Conservation (phyloP, 2,113 vertebrate species). For the Barnardius zonarius region DNA sequence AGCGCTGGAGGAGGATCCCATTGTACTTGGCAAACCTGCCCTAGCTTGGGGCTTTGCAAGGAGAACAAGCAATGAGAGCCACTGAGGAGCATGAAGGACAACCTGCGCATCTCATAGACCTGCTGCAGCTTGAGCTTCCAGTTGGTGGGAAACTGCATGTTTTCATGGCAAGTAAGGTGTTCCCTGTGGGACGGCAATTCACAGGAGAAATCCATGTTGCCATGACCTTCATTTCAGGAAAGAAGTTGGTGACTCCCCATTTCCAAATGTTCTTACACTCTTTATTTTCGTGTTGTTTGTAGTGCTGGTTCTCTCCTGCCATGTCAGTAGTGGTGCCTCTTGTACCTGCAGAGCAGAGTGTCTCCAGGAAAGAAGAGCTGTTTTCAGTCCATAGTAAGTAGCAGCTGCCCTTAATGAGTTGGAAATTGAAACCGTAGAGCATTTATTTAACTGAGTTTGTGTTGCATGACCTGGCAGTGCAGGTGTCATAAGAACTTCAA, state of each 20-base stretch:
- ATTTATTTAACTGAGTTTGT: background rate
- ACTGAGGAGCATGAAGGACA: background rate
- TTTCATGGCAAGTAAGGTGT: background rate
- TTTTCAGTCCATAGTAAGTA: slow-evolving; percentile 44
- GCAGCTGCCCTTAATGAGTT: slow-evolving; percentile 12
- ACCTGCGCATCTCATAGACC: background rate
- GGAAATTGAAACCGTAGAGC: slow-evolving; percentile 1
- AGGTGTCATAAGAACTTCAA: background rate
- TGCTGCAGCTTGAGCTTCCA: background rate
- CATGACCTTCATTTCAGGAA: background rate
- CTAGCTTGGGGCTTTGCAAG: background rate
- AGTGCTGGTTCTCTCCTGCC: background rate
- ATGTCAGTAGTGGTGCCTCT: slow-evolving; percentile 3
- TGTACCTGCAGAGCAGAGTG: background rate
- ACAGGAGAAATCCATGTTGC: background rate
- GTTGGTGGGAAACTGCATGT: background rate
- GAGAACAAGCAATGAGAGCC: background rate
- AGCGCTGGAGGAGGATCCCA: background rate
- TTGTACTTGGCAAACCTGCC: background rate
- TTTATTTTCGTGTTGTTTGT: background rate
- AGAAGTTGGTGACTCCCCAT: background rate
- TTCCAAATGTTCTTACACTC: background rate
- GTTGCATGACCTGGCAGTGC: background rate
- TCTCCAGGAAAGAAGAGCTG: slow-evolving; percentile 44
- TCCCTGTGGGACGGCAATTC: background rate